Percentiles rank a stretch among this genome's conserved stretches.
Conservation (phyloP, 1,140 invertebrate species). For the Aphaenogaster rudis region DNA sequence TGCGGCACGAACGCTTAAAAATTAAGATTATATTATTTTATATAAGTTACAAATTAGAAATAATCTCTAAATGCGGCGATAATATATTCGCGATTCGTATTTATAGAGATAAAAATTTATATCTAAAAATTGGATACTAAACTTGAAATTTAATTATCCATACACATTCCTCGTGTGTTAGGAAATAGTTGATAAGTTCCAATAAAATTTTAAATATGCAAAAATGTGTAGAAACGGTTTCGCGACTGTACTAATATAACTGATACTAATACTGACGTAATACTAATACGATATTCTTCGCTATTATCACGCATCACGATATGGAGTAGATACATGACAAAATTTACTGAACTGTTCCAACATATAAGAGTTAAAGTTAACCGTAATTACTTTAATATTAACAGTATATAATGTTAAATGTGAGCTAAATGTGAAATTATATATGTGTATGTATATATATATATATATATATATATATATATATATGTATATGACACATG, state of each 20-base stretch:
- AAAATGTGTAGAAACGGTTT: constrained; percentile 28
- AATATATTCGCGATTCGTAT: constrained; percentile 35
- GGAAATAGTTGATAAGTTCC: constrained; percentile 20
- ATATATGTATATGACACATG: not conserved
- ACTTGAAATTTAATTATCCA: constrained; percentile 25
- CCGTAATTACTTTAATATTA: constrained; percentile 43
- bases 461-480: no score
- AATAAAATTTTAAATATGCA: constrained; percentile 36
- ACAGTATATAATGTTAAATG: constrained; percentile 15
- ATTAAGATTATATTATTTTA: constrained; percentile 32
- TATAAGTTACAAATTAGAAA: constrained; percentile 31
- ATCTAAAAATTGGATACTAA: constrained; percentile 23
- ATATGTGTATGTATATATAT: not conserved
- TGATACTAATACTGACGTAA: not conserved
- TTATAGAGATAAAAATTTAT: constrained; percentile 14
- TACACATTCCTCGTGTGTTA: constrained; percentile 45
- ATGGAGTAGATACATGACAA: constrained; percentile 23
- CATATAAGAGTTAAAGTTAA: constrained; percentile 44
- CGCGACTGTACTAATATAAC: constrained; percentile 11
- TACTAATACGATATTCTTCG: constrained; percentile 33
- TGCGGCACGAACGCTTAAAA: constrained; percentile 17
- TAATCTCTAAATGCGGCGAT: constrained; percentile 8
- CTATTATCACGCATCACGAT: constrained; percentile 4
- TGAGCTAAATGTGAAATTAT: constrained; percentile 10
- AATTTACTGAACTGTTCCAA: constrained; percentile 44